phyloP scores from a whole-genome alignment of 1,140 invertebrate genomes.

The Phymorhynchus buccinoides region DNA sequence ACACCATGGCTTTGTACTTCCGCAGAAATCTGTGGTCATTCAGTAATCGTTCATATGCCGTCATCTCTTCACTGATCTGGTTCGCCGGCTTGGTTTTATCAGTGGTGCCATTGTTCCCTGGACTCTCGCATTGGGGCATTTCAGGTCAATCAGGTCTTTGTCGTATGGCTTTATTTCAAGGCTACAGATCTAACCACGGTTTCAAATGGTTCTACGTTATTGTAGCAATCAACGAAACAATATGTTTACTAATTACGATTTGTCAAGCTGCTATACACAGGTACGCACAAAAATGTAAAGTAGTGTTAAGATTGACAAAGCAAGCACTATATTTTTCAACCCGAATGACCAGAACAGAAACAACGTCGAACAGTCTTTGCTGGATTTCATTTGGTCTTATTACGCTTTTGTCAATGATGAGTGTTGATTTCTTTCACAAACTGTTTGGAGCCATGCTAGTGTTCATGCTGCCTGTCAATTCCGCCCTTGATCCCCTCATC shows the following conservation, averaged over 20 bases:
- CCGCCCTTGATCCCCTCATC: neutral
- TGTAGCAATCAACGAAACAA: neutral
- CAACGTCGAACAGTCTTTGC: neutral
- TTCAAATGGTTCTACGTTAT: neutral
- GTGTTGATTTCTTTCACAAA: neutral
- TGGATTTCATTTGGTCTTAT: neutral
- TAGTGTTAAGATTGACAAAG: neutral
- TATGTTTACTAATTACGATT: neutral
- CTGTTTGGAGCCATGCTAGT: neutral
- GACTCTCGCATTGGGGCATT: slow-evolving; percentile 28
- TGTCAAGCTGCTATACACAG: neutral
- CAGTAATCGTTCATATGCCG: slow-evolving; percentile 15
- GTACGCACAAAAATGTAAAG: neutral
- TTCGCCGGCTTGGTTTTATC: neutral
- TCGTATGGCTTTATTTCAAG: neutral
- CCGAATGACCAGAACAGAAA: neutral
- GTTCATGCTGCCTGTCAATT: neutral
- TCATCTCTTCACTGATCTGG: neutral
- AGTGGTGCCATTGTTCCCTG: neutral
- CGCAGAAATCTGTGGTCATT: slow-evolving; percentile 46
- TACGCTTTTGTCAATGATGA: neutral
- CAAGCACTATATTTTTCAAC: neutral
- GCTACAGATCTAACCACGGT: neutral
- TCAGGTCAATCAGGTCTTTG: neutral
- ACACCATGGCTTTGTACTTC: slow-evolving; percentile 54